phyloP scores from a whole-genome alignment of 2,888 invertebrate species.

The Pseudococcus viburni region DNA sequence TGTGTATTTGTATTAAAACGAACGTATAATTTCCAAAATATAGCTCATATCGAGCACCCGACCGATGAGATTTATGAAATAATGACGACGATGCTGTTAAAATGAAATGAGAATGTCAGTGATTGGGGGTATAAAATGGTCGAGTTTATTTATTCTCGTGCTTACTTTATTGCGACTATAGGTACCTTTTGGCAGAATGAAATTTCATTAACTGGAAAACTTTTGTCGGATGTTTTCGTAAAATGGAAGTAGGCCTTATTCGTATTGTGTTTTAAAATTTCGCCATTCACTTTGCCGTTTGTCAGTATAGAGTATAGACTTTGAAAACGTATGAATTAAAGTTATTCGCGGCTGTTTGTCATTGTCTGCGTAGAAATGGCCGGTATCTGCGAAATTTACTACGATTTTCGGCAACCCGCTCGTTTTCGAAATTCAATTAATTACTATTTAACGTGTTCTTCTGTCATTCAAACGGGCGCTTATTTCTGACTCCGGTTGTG shows the following conservation, averaged over 20 bases:
- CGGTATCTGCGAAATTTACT: not conserved
- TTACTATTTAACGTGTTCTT: not conserved
- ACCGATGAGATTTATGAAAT: not conserved
- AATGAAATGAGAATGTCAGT: not conserved
- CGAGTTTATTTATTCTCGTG: constrained; percentile 11
- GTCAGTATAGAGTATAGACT: not conserved
- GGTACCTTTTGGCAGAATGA: constrained; percentile 1
- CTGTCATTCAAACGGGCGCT: not conserved
- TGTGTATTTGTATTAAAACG: not conserved
- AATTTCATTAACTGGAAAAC: constrained; percentile 4
- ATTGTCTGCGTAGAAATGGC: not conserved
- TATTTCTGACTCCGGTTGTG: not conserved
- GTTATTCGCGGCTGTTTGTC: constrained; percentile 18
- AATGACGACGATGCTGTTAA: not conserved
- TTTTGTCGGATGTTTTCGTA: constrained; percentile 16
- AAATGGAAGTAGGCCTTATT: not conserved
- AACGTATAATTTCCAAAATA: not conserved
- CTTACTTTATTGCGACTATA: not conserved
- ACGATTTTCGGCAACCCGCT: not conserved
- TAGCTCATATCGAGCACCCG: not conserved
- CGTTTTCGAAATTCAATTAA: constrained; percentile 17
- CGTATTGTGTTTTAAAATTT: not conserved
- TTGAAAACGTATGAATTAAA: not conserved
- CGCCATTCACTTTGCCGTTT: constrained; percentile 1
- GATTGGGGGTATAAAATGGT: not conserved